Evolutionary conservation across 2,888 invertebrate genomes (phyloP).

Genomic region (Apamea sordens): DNA sequence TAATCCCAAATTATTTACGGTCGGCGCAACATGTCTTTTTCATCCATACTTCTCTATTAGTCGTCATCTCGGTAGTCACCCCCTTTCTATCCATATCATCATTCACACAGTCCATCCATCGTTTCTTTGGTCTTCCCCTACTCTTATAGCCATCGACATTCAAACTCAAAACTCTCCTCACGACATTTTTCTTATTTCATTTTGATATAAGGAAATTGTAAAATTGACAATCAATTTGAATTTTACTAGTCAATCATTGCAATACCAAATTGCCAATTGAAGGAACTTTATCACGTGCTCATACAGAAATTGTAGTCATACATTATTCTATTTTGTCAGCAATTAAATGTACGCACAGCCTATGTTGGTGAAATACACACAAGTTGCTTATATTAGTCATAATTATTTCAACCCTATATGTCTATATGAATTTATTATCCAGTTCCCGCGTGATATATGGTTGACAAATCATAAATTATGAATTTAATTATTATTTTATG

Average conservation of each 20-base stretch:
- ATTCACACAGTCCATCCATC: too few relatives aligned
- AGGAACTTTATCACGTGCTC: slow-evolving; percentile 9
- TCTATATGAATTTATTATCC: slow-evolving; percentile 59
- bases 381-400: slow-evolving; percentile 45
- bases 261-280: neutral
- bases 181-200: too few relatives aligned
- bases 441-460: slow-evolving; percentile 46
- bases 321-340: slow-evolving; percentile 54
- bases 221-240: neutral
- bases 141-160: too few relatives aligned
- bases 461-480: slow-evolving; percentile 66
- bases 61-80: too few relatives aligned
- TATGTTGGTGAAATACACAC: slow-evolving; percentile 42
- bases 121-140: too few relatives aligned
- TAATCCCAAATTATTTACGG: too few relatives aligned
- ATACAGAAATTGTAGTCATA: slow-evolving; percentile 14
- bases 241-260: neutral
- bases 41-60: too few relatives aligned
- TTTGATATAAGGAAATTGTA: too few relatives aligned
- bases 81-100: too few relatives aligned
- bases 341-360: slow-evolving; percentile 37
- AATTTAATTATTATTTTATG: slow-evolving; percentile 67
- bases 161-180: too few relatives aligned
- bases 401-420: slow-evolving; percentile 65
- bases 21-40: too few relatives aligned